phyloP scores from a whole-genome alignment of 2,888 invertebrate genomes.

The Xylota sylvarum region DNA sequence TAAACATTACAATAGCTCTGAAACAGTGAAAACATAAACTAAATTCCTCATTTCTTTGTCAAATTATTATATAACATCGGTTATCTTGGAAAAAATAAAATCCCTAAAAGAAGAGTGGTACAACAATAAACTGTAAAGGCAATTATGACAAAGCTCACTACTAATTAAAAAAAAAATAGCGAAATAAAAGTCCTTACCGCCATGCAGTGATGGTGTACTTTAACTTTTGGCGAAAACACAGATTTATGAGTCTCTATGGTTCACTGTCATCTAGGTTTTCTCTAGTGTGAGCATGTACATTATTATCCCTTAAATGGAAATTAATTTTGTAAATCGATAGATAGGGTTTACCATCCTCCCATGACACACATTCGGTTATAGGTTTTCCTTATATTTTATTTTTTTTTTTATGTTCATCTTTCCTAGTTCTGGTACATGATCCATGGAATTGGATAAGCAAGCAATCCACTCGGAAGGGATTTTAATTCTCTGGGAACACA shows the following conservation, averaged over 20 bases:
- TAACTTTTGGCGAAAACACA: slow-evolving; percentile 25
- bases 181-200: slow-evolving; percentile 1
- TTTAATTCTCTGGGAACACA: slow-evolving; percentile 64
- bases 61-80: neutral
- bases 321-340: slow-evolving; percentile 65
- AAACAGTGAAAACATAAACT: no score
- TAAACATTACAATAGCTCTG: no score
- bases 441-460: slow-evolving; percentile 73
- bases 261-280: slow-evolving; percentile 37
- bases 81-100: neutral
- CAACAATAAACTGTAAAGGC: neutral
- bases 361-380: slow-evolving; percentile 54
- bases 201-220: slow-evolving; percentile 14
- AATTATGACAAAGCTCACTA: neutral
- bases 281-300: slow-evolving; percentile 21
- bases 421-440: slow-evolving; percentile 46
- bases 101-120: neutral
- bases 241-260: slow-evolving; percentile 47
- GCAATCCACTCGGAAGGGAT: slow-evolving; percentile 65
- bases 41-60: no score
- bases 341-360: slow-evolving; percentile 33
- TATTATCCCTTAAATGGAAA: slow-evolving; percentile 62
- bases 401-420: neutral
- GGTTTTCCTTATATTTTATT: slow-evolving; percentile 13
- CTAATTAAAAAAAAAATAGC: neutral